Evolutionary conservation across 2,888 invertebrate genomes (phyloP), one percentile per base, ranked within the genome.

Genomic region (Teleogryllus oceanicus): DNA sequence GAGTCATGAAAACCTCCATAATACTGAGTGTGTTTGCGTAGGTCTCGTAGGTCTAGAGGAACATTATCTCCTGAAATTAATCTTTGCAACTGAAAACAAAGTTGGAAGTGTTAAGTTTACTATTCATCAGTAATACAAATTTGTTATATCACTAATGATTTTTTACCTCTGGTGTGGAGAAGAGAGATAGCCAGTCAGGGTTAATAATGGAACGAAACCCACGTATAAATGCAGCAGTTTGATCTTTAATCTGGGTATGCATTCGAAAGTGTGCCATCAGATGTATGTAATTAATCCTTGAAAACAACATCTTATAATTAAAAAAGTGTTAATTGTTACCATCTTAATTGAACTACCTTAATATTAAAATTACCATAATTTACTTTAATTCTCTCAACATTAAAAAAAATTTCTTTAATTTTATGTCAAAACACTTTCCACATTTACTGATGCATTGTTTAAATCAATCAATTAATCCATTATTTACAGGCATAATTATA

Each of bases 1-100:
- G 96, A 96, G 90, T 96, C 96, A 88, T 99, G 99, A 88, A 99
- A 99, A 10, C 99, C 99, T 81, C 99, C 99, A 88, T 98, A 99
- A 89, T 99, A 99, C 88, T 98, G 98, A 13, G 98, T 98, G 89
- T 99, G 95, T 79, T 92, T 93, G 2, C 97, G 90, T 82, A 96
- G 87, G 88, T 96, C 96, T 83, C 92, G 91, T 83, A 98, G 88
- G 89, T 99, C 98, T 75, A 99, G 88, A 0, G 97, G 97, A 62
- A 94, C 94, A 85, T 96, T 97, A 88, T 98, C 98, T 11, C 99
- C 99, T 82, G 98, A 97, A 84, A 99, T 97, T 37, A 99, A 89
- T 80, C 97, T 92, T 88, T 98, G 98, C 50, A 98, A 88, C 94
- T 94, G 83, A 74, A 86, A 86, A 83, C 20, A 37, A 8, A 37